Percentiles rank a stretch among this genome's conserved stretches.
phyloP scores from a whole-genome alignment of 2,888 invertebrate species.

The Spialia ferax region DNA sequence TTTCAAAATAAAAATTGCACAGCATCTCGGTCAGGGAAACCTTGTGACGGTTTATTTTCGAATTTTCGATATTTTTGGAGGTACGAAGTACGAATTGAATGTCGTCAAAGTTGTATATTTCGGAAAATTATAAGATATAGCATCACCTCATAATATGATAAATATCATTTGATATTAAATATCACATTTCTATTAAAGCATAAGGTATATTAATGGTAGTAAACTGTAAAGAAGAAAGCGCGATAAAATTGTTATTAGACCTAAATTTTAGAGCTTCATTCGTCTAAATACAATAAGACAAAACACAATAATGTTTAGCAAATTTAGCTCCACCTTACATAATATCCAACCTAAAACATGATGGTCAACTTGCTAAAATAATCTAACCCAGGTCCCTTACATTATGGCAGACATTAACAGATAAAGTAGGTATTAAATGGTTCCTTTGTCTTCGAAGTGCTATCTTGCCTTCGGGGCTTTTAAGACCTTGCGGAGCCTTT shows the following conservation, averaged over 20 bases:
- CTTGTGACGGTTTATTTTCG: constrained; percentile 19
- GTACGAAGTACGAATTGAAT: neutral
- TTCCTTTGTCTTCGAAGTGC: constrained; percentile 32
- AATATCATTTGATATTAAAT: no score
- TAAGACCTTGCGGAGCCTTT: constrained; percentile 32
- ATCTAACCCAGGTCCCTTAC: constrained; percentile 3
- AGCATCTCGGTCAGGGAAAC: constrained; percentile 22
- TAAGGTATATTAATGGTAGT: no score
- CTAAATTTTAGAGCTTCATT: no score
- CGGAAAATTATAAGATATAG: no score
- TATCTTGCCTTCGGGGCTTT: constrained; percentile 34
- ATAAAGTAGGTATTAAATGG: constrained; percentile 39
- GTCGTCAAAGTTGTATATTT: neutral
- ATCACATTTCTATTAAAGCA: no score
- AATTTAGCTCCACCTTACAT: no score
- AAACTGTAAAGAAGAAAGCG: no score
- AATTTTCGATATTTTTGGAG: constrained; percentile 7
- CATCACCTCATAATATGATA: no score
- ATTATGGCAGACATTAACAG: constrained; percentile 32
- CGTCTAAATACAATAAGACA: no score
- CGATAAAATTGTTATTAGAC: no score
- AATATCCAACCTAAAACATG: no score
- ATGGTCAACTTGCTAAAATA: neutral
- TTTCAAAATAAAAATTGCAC: constrained; percentile 36
- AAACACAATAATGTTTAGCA: no score